Evolutionary conservation across 1,140 invertebrate species (phyloP), one percentile per base, ranked within the genome.

Genomic region (Drosophila teissieri): DNA sequence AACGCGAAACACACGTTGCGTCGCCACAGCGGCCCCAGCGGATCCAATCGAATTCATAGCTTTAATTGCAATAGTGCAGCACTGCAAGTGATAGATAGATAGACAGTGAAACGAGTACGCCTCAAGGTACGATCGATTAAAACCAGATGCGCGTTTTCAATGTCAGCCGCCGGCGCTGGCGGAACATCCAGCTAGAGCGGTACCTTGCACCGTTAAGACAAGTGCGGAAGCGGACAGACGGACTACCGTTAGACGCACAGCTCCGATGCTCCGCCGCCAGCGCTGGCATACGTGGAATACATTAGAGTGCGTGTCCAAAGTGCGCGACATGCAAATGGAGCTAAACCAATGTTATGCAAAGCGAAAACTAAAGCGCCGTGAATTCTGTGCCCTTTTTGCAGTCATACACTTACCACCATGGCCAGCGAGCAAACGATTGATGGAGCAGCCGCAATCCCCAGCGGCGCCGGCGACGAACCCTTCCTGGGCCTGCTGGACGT

Each of bases 401-500:
- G 80, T 89, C 57, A 63, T 46, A 89, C 55, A 56, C 67, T 58
- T 68, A 57, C 44, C 52, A 78, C 44, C 73, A 89, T 89, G 84
- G 63, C 85, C 58, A 89, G 69, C 80, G 80, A 90, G 57, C 80
- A 90, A 60, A 57, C 64, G 15, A 73, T 84, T 44, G 80, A 84
- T 15, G 83, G 24, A 64, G 82, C 63, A 36, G 40, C 67, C 10
- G 73, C 56, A 24, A 74, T 17, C 10, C 37, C 37, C 42, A 15
- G n/a, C 39, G 39, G 39, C 19, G 61, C 24, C 11, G 77, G 79
- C 34, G 83, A 92, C 58, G 92, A 92, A 56, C 91, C 92, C 34
- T 92, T 95, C 67, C 94, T 97, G 68, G 96, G 96, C 53, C 93
- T 94, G 46, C 91, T 97, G 7, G 97, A 98, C 91, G 94, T 97